phyloP scores from a whole-genome alignment of 2,797 vertebrate genomes.

The Enteromius fasciolatus region DNA sequence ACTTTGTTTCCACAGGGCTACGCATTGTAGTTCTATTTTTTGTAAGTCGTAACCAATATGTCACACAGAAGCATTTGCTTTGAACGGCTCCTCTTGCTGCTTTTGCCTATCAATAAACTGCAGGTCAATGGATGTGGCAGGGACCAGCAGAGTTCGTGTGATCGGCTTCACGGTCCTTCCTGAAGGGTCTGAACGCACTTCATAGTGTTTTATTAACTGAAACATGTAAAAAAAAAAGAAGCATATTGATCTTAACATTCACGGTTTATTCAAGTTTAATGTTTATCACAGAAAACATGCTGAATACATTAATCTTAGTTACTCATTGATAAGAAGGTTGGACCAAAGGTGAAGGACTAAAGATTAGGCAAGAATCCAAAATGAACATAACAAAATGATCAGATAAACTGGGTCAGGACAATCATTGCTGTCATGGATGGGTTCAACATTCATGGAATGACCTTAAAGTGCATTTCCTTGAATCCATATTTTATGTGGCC shows the following conservation, averaged over 20 bases:
- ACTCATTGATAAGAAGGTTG: constrained; percentile 49
- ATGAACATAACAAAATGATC: background rate
- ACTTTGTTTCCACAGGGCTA: background rate
- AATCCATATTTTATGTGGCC: background rate
- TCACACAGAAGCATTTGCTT: constrained; percentile 1
- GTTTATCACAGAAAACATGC: background rate
- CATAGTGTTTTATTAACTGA: constrained; percentile 75
- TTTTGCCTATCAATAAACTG: constrained; percentile 74
- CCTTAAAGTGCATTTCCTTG: background rate
- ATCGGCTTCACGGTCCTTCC: constrained; percentile 71
- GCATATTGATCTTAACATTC: background rate
- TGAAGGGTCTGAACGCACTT: constrained; percentile 74
- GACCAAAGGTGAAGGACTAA: constrained; percentile 53
- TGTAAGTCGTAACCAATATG: background rate
- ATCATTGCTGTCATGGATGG: background rate
- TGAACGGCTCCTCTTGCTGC: background rate
- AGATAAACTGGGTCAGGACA: constrained; percentile 1
- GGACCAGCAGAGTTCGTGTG: constrained; percentile 78
- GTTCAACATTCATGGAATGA: background rate
- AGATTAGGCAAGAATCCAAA: constrained; percentile 8
- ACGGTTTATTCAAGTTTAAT: background rate
- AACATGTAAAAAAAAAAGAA: background rate
- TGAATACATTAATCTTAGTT: constrained; percentile 7
- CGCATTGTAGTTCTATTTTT: background rate
- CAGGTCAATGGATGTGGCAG: constrained; percentile 72